Base-by-base conservation (phyloP, 2,113 vertebrate genomes). In the Passer domesticus region DNA sequence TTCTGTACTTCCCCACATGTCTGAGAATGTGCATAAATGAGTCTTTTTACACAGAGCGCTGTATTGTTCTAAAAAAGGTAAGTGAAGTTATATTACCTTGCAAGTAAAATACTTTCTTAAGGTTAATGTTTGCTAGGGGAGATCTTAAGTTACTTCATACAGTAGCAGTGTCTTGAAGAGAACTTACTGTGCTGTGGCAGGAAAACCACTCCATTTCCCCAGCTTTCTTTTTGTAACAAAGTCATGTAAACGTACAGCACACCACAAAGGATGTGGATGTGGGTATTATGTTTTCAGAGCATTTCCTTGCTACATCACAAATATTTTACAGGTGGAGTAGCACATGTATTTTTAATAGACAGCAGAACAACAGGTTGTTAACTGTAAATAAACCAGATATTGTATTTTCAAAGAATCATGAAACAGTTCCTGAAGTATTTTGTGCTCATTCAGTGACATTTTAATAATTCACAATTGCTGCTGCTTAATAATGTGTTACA, bases 381-480 rank as follows among this genome's bases (percentile, higher is more conserved):
- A 56, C 82, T 64, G 24, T 59, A 59, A 94, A 83, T 41, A 82
- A 88, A 55, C 58, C 9, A 78, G 90, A 96, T 81, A 13, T 5
- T 93, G 76, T 64, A 60, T 93, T 96, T 96, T 88, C 86, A 58
- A 91, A 89, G 64, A 89, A 43, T 46, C 82, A 46, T 12, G n/a
- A 55, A 95, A 16, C 60, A 89, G 49, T 75, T 86, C 60, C 18
- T 94, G 91, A 91, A 82, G 58, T 35, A 76, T 94, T 94, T 94
- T 49, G 10, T 92, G 77, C 73, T 92, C 79, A 82, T 79, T 96
- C 3, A 13, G 5, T 88, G 75, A 88, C 53, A 59, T 75, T 64
- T 67, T 60, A 90, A 56, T 86, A 81, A 60, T 91, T 88, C 76
- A 33, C 73, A 87, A 35, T 87, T 88, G 44, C 62, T 92, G 15